These are phyloP conservation scores for Ceratitis capitata DNA, from an alignment of 1,140 invertebrate species.

Conservation along the genomic window DNA sequence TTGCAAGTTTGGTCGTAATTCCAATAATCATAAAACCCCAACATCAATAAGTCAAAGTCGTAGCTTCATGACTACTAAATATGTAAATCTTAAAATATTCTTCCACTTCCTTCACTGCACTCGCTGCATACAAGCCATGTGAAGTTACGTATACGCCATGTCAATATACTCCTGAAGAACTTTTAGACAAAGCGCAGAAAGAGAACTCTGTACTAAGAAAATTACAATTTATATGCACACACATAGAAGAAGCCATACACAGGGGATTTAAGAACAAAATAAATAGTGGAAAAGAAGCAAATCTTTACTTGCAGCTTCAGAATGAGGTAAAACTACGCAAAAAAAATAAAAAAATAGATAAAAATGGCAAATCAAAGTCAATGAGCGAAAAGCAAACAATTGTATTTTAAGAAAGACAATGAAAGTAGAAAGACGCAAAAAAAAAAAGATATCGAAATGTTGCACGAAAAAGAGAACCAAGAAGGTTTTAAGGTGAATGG, in stretches of 20 bases:
- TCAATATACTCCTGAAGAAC: neutral
- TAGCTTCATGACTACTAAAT: too few species aligned
- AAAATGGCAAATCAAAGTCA: neutral
- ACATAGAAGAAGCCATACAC: slow-evolving; percentile 54
- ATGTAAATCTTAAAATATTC: too few species aligned
- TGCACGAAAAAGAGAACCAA: neutral
- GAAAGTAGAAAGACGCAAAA: neutral
- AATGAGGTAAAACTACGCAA: neutral
- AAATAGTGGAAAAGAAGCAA: neutral
- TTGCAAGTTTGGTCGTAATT: too few species aligned
- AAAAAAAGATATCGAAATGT: neutral
- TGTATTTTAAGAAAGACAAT: neutral
- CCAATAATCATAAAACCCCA: too few species aligned
- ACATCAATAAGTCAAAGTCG: too few species aligned
- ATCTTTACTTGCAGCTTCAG: neutral
- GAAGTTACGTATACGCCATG: neutral
- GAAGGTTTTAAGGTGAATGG: neutral
- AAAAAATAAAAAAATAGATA: neutral
- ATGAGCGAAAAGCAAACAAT: neutral
- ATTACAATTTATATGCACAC: slow-evolving; percentile 62
- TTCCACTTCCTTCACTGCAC: too few species aligned
- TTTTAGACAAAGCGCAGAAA: neutral
- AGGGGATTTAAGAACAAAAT: slow-evolving; percentile 6
- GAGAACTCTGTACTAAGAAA: slow-evolving; percentile 28
- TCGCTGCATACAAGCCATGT: neutral